A percentile compares a stretch with the other conserved stretches of the same genome.
These are phyloP conservation scores for Sus cebifrons DNA, from an alignment of 2,797 vertebrate genomes.

Conservation along the genomic window DNA sequence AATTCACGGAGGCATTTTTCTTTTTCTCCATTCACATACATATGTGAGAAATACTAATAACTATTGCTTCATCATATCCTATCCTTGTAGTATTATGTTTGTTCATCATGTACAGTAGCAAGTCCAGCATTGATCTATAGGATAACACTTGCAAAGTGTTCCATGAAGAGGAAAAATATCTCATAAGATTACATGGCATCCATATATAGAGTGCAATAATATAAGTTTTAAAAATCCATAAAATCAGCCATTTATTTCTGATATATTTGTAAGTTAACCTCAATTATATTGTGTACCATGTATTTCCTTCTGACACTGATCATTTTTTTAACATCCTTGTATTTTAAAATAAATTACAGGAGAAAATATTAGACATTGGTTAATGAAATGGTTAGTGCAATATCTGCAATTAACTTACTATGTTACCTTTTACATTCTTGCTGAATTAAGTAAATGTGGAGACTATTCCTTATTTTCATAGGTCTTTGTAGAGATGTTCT, in stretches of 20 bases:
- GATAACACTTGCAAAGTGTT: constrained; percentile 38
- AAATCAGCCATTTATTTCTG: background rate
- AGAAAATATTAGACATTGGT: constrained; percentile 76
- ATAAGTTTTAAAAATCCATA: constrained; percentile 42
- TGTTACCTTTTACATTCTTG: background rate
- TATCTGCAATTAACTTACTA: constrained; percentile 63
- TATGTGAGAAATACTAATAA: constrained; percentile 66
- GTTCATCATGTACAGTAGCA: background rate
- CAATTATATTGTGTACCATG: constrained; percentile 25
- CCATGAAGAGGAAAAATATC: constrained; percentile 54
- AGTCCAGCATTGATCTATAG: constrained; percentile 16
- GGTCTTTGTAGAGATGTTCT: background rate
- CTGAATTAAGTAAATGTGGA: background rate
- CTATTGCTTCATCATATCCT: constrained; percentile 72
- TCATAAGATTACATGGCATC: background rate
- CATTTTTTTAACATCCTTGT: constrained; percentile 62
- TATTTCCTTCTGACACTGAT: constrained; percentile 51
- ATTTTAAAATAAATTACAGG: constrained; percentile 83
- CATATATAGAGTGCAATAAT: constrained; percentile 12
- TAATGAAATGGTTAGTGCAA: constrained; percentile 82
- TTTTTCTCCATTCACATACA: constrained; percentile 68
- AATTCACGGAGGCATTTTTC: constrained; percentile 66
- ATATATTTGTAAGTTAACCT: background rate
- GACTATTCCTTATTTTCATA: background rate
- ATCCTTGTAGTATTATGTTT: constrained; percentile 10